phyloP scores from a whole-genome alignment of 2,888 invertebrate species.

The Amphipoea oculea region DNA sequence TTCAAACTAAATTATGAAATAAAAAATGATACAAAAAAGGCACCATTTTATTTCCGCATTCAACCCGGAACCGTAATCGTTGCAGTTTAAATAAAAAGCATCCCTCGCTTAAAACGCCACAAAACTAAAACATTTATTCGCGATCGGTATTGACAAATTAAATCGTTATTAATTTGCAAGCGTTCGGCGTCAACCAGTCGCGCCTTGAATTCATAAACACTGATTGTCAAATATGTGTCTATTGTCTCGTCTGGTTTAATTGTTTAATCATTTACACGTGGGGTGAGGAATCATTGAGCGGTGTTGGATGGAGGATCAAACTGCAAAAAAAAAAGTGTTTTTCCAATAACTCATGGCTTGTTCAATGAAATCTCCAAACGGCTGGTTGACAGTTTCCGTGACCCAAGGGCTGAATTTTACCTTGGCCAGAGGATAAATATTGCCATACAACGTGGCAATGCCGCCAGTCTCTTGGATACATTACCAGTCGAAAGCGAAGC shows the following conservation, averaged over 20 bases:
- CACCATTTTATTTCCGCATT: constrained; percentile 5
- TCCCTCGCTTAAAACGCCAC: constrained; percentile 24
- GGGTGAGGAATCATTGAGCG: not conserved
- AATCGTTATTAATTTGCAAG: constrained; percentile 63
- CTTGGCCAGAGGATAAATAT: too few relatives aligned
- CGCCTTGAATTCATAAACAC: constrained; percentile 61
- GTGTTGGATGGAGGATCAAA: not conserved
- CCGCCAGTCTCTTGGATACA: too few relatives aligned
- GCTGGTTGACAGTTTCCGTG: too few relatives aligned
- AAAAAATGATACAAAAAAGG: not conserved
- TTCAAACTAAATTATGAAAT: not conserved
- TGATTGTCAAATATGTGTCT: constrained; percentile 50
- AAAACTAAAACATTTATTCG: constrained; percentile 49
- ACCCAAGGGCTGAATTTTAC: too few relatives aligned
- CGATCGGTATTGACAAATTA: constrained; percentile 59
- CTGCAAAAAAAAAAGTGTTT: not conserved
- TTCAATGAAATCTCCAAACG: not conserved
- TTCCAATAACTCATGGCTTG: not conserved
- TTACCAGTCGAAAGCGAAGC: too few relatives aligned
- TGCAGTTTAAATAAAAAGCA: constrained; percentile 52
- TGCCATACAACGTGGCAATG: too few relatives aligned
- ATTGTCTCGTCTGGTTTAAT: constrained; percentile 45
- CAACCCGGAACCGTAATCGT: constrained; percentile 17
- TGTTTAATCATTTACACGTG: constrained; percentile 33
- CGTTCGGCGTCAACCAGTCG: constrained; percentile 34